These are phyloP conservation scores for Daphoenositta chrysoptera DNA, from an alignment of 2,113 vertebrate genomes.

Conservation along the genomic window DNA sequence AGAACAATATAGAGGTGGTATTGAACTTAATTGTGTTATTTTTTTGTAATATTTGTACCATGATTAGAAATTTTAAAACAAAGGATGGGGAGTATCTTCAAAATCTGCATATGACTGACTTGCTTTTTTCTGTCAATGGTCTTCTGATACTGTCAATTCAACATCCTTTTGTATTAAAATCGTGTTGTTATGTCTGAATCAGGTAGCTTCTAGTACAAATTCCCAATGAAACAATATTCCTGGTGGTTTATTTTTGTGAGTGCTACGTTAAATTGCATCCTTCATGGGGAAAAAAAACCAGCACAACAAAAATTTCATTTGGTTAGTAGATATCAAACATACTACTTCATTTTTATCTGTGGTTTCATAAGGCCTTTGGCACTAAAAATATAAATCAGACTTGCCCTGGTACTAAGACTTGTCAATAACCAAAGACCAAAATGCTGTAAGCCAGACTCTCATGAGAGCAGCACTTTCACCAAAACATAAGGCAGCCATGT, in stretches of 20 bases:
- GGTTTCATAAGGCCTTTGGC: slow-evolving; percentile 42
- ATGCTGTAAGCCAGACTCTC: not conserved
- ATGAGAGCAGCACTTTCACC: not conserved
- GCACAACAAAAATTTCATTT: not conserved
- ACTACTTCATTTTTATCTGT: not conserved
- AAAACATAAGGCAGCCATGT: not conserved
- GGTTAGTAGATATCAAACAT: not conserved
- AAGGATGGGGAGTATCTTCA: not conserved
- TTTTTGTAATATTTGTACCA: not conserved
- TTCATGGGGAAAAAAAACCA: not conserved
- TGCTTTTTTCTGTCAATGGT: not conserved
- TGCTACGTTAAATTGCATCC: not conserved
- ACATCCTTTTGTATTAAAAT: not conserved
- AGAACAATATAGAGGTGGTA: not conserved
- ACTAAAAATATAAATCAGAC: slow-evolving; percentile 24
- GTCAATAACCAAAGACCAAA: slow-evolving; percentile 20
- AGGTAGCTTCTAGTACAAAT: not conserved
- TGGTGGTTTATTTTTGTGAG: not conserved
- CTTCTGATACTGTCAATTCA: not conserved
- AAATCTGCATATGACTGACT: not conserved
- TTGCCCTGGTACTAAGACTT: slow-evolving; percentile 18
- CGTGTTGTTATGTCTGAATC: not conserved
- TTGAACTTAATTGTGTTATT: not conserved
- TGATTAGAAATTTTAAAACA: not conserved
- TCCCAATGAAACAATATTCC: not conserved